These are phyloP conservation scores for Holothuria scabra DNA, from an alignment of 53 echinoderm and acorn worm genomes.

Conservation along the genomic window DNA sequence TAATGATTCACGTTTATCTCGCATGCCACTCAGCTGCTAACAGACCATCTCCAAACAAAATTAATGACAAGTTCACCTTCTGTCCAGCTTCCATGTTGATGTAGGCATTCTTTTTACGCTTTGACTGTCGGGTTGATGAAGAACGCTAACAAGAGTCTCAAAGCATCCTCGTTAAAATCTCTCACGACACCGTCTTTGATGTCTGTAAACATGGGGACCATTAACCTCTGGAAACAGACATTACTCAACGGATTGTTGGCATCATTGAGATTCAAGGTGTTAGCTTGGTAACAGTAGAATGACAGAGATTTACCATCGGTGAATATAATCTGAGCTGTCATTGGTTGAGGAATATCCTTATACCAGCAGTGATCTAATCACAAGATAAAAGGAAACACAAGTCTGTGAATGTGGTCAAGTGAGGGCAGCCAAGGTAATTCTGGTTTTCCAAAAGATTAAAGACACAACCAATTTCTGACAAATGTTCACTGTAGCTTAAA, in stretches of 20 bases:
- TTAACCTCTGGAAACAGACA: constrained; percentile 73
- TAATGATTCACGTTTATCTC: no score
- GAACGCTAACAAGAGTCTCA: constrained; percentile 79
- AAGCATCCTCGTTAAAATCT: constrained; percentile 76
- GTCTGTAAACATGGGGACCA: constrained; percentile 66
- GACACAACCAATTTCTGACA: no score
- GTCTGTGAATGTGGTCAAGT: not conserved
- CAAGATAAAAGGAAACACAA: constrained; percentile 5
- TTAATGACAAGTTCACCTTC: no score
- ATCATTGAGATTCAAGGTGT: constrained; percentile 68
- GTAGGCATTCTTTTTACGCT: not conserved
- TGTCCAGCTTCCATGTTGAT: no score
- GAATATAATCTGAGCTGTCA: constrained; percentile 83
- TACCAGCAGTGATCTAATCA: constrained; percentile 76
- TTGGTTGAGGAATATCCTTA: constrained; percentile 75
- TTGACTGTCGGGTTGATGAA: constrained; percentile 52
- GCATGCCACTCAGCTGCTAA: no score
- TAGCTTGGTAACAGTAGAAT: constrained; percentile 96
- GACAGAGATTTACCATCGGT: constrained; percentile 77
- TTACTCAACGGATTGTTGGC: constrained; percentile 70
- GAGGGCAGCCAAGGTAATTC: no score
- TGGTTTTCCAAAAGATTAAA: no score
- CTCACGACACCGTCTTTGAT: constrained; percentile 71
- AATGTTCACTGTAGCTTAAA: no score
- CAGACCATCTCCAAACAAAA: no score